phyloP scores from a whole-genome alignment of 1,140 invertebrate genomes.

The Macrotrachela quadricornifera region DNA sequence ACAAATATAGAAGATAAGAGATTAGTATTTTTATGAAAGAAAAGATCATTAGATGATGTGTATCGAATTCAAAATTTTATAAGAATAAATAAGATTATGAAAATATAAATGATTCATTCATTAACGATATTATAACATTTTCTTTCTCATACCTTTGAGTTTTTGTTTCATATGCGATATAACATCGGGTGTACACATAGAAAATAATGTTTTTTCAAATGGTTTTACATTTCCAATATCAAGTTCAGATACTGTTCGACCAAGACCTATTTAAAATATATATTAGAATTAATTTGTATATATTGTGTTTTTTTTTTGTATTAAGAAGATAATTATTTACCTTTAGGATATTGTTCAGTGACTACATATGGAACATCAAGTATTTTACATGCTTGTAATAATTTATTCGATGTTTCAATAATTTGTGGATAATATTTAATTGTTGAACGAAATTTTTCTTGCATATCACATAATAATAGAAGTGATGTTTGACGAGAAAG shows the following conservation, averaged over 20 bases:
- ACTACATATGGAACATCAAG: constrained; percentile 56
- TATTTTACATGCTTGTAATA: constrained; percentile 48
- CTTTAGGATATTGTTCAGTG: constrained; percentile 55
- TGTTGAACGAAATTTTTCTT: constrained; percentile 50
- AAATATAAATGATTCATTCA: too few species aligned
- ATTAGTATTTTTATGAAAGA: too few species aligned
- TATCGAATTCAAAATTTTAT: too few species aligned
- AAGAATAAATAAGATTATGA: too few species aligned
- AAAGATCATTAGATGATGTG: too few species aligned
- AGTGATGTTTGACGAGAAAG: constrained; percentile 34
- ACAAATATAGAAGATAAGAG: too few species aligned
- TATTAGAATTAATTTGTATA: constrained; percentile 10
- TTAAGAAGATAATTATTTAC: constrained; percentile 17
- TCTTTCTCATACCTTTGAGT: constrained; percentile 12
- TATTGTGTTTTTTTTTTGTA: too few species aligned
- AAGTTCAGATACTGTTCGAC: constrained; percentile 51
- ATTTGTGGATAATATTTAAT: constrained; percentile 52
- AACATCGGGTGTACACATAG: constrained; percentile 55
- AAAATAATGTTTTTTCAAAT: constrained; percentile 57
- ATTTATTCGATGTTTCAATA: constrained; percentile 46
- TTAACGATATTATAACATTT: too few species aligned
- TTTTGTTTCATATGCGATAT: constrained; percentile 28
- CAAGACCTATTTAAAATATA: constrained; percentile 38
- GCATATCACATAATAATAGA: constrained; percentile 60
- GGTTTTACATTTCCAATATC: constrained; percentile 34